A percentile compares a stretch with the other conserved stretches of the same genome.
Conservation (phyloP, 2,797 vertebrate genomes). For the Cyclopterus lumpus region DNA sequence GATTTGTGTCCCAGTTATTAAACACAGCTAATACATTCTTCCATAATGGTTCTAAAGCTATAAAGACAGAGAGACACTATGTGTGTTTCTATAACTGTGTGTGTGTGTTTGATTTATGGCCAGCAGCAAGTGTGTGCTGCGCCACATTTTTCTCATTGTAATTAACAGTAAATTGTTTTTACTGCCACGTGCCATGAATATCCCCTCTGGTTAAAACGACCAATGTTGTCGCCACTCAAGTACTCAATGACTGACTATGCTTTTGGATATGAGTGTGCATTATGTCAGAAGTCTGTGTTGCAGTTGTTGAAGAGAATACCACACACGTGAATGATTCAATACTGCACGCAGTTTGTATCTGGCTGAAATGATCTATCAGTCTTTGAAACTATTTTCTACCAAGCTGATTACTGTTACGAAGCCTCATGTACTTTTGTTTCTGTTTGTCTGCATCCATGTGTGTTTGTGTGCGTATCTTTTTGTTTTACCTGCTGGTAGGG, state of each 20-base stretch:
- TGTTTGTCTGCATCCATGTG: neutral
- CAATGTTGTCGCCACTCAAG: slow-evolving; percentile 91
- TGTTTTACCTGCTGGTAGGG: slow-evolving; percentile 88
- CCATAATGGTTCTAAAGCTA: slow-evolving; percentile 97
- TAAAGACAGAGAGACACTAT: slow-evolving; percentile 36
- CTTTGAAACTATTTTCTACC: neutral
- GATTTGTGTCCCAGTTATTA: slow-evolving; percentile 98
- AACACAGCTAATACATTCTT: slow-evolving; percentile 97
- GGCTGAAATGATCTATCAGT: neutral
- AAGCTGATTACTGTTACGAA: neutral
- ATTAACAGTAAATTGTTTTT: slow-evolving; percentile 99
- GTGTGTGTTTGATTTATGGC: slow-evolving; percentile 89
- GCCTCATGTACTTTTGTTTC: neutral
- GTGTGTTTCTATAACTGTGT: slow-evolving; percentile 47
- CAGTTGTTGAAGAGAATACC: slow-evolving; percentile 40
- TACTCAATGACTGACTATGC: slow-evolving; percentile 81
- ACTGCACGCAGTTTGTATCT: neutral
- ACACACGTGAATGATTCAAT: neutral
- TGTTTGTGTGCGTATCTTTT: slow-evolving; percentile 2
- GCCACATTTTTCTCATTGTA: slow-evolving; percentile 97
- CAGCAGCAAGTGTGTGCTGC: slow-evolving; percentile 91
- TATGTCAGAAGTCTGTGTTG: slow-evolving; percentile 62
- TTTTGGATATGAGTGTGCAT: slow-evolving; percentile 66
- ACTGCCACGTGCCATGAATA: slow-evolving; percentile 94
- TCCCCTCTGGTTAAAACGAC: slow-evolving; percentile 87